These are phyloP conservation scores for Pristiophorus japonicus DNA, from an alignment of 2,113 vertebrate genomes.

Conservation along the genomic window DNA sequence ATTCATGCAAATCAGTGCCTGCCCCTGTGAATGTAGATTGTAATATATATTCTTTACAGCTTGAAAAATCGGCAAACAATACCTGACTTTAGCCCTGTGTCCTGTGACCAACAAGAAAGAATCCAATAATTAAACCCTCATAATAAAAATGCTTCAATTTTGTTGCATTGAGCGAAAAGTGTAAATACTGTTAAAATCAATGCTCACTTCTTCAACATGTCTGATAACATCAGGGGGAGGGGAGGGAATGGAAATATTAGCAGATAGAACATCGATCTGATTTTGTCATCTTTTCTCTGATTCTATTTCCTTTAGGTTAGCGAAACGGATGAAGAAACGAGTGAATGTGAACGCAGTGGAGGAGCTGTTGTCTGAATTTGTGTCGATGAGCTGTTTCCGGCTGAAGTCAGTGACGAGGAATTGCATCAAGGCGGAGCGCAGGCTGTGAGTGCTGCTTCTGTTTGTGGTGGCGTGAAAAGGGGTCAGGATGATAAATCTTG, in stretches of 20 bases:
- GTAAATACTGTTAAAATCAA: not conserved
- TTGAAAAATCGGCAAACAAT: not conserved
- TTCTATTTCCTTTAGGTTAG: conserved; percentile 48
- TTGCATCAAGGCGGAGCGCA: conserved; percentile 42
- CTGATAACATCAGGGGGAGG: not conserved
- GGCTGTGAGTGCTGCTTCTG: conserved; percentile 40
- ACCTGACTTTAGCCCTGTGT: not conserved
- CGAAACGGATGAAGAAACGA: conserved; percentile 44
- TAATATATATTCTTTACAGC: not conserved
- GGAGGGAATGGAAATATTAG: not conserved
- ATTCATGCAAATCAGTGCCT: not conserved
- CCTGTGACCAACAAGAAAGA: not conserved
- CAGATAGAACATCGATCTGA: not conserved
- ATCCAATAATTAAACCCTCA: not conserved
- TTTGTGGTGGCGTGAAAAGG: not conserved
- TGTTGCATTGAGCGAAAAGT: not conserved
- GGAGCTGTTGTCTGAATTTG: conserved; percentile 47
- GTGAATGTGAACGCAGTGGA: conserved; percentile 38
- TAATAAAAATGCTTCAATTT: not conserved
- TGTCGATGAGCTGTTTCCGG: conserved; percentile 50
- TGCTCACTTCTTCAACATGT: not conserved
- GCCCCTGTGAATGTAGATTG: not conserved
- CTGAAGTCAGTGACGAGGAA: conserved; percentile 43
- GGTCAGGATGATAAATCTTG: not conserved
- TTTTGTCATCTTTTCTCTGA: not conserved